These are phyloP conservation scores for Montipora cactus DNA, from an alignment of 64 coral and sea anemone genomes.

Conservation along the genomic window DNA sequence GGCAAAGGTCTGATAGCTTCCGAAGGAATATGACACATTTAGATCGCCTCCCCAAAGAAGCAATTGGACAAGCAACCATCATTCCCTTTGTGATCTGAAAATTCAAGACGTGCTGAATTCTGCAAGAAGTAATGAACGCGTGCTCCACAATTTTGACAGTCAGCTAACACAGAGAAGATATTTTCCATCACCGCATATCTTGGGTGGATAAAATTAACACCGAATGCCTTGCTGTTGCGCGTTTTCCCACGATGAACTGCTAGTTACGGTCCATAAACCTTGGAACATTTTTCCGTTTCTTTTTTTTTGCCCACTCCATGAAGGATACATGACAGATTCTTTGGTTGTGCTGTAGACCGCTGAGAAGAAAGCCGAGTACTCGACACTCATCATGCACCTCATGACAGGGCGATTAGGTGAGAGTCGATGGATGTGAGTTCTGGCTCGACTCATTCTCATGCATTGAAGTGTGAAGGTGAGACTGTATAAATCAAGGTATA, in stretches of 20 bases:
- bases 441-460: too few species aligned
- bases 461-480: too few species aligned
- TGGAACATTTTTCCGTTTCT: too few species aligned
- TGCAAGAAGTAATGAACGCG: not conserved
- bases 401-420: too few species aligned
- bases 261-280: too few species aligned
- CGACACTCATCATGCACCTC: too few species aligned
- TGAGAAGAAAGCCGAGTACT: too few species aligned
- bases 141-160: not conserved
- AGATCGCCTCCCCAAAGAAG: not conserved
- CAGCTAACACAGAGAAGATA: not conserved
- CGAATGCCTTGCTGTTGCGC: not conserved
- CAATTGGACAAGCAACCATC: conserved; percentile 19
- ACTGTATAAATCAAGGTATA: too few species aligned
- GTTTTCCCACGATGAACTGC: not conserved
- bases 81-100: not conserved
- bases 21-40: not conserved
- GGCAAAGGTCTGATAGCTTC: not conserved
- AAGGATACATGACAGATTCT: too few species aligned
- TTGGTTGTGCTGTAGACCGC: too few species aligned
- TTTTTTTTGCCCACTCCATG: too few species aligned
- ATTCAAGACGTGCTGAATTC: not conserved
- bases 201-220: not conserved
- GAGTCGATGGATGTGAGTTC: too few species aligned
- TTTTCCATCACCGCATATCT: conserved; percentile 18